These are phyloP conservation scores for Grapholita molesta DNA, from an alignment of 1,140 invertebrate species.

Conservation along the genomic window DNA sequence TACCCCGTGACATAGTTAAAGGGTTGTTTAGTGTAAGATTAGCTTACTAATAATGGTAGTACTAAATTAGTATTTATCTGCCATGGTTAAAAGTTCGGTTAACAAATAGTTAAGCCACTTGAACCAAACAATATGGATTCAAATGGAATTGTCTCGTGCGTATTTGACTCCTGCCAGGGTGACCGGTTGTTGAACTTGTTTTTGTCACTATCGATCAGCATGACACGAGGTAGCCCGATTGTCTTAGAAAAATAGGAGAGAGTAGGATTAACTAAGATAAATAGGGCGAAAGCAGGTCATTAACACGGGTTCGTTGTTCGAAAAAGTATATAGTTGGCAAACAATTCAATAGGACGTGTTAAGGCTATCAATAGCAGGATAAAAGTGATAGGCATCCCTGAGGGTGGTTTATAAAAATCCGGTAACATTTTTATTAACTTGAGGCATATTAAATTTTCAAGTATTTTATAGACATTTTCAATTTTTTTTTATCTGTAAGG, in stretches of 20 bases:
- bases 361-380: background rate
- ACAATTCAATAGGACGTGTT: background rate
- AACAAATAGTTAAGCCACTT: background rate
- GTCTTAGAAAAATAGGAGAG: background rate
- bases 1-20: background rate
- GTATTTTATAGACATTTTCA: too few relatives aligned
- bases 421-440: too few relatives aligned
- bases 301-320: background rate
- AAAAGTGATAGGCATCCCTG: background rate
- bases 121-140: background rate
- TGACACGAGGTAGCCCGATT: background rate
- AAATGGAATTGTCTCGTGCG: background rate
- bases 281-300: background rate
- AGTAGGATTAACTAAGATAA: background rate
- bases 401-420: too few relatives aligned
- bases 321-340: background rate
- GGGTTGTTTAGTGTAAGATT: background rate
- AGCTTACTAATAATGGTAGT: background rate
- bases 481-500: too few relatives aligned
- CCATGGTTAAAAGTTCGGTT: background rate
- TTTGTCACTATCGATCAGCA: background rate
- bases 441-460: too few relatives aligned
- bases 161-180: background rate
- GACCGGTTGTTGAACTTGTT: slow-evolving; percentile 10
- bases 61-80: background rate